Evolutionary conservation across 2,888 invertebrate genomes (phyloP), one percentile per base, ranked within the genome.

Genomic region (Athrips mouffetella): DNA sequence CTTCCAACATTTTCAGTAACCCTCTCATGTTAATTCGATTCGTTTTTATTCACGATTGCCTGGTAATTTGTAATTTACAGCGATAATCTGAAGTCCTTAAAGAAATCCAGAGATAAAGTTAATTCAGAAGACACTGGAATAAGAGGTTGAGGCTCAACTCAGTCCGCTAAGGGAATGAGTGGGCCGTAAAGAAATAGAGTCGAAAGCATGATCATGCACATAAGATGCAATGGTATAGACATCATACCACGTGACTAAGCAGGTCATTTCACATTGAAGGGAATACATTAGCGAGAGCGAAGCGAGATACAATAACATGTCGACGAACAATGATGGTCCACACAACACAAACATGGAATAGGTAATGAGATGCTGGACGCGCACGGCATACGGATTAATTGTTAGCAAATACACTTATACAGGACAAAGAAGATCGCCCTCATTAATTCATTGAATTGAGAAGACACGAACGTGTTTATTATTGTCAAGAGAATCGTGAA

Each of bases 381-480:
- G 70, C 60, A 60, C 65, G 61, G 86, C 79, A 85, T 86, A 83
- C 80, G 70, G 76, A 86, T 86, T 75, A 79, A 81, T 79, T 72
- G 72, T 72, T 70, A 71, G 62, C 63, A 70, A 67, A 74, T 74
- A 72, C 68, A 73, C 70, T 70, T 67, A 69, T 59, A 59, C 53
- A 56, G 70, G 66, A 82, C 81, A 82, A 80, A 80, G 78, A 76
- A 71, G 69, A 67, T 62, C 60, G 49, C 57, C 57, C 58, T 70
- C 59, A 68, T 67, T 69, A 67, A 66, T 62, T 64, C 58, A 62
- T 58, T 60, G 37, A 37, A 37, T 37, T n/a, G 13, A 37, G 37
- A 37, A 21, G 37, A 50, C 58, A 52, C 55, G 57, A 69, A 67
- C 66, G 11, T 33, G 33, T 13, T 15, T 11, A 4, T 7, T 15